These are phyloP conservation scores for Eustalomyia histrio DNA, from an alignment of 2,888 invertebrate genomes.

Conservation along the genomic window DNA sequence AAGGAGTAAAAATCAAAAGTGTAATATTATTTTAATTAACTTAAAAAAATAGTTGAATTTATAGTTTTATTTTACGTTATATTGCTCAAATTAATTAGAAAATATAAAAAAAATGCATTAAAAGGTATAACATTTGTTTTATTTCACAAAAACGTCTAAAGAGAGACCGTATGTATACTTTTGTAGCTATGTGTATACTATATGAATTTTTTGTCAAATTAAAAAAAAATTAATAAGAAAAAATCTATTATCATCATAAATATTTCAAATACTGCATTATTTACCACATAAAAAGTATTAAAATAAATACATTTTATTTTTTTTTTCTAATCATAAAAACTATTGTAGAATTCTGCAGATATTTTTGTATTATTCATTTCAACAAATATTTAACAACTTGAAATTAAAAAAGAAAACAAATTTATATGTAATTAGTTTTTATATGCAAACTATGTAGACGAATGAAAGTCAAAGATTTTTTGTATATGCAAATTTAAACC, in stretches of 20 bases:
- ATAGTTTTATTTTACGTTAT: too few species aligned
- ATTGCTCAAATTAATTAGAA: too few species aligned
- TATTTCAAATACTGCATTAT: slow-evolving; percentile 56
- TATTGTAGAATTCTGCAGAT: slow-evolving; percentile 56
- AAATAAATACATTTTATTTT: slow-evolving; percentile 47
- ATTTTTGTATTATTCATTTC: slow-evolving; percentile 34
- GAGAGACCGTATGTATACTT: too few species aligned
- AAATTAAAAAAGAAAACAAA: slow-evolving; percentile 40
- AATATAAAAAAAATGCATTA: too few species aligned
- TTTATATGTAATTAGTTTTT: slow-evolving; percentile 63
- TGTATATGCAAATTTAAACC: slow-evolving; percentile 43
- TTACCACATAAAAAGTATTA: slow-evolving; percentile 55
- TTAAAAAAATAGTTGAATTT: too few species aligned
- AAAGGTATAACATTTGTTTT: too few species aligned
- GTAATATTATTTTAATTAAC: too few species aligned
- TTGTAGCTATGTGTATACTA: too few species aligned
- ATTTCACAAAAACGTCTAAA: too few species aligned
- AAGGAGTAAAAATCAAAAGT: too few species aligned
- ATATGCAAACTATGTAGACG: slow-evolving; percentile 51
- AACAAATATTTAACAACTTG: slow-evolving; percentile 58
- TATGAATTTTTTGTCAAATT: neutral
- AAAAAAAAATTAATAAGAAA: slow-evolving; percentile 1
- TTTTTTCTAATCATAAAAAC: slow-evolving; percentile 9
- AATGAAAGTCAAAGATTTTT: neutral
- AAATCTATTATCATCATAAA: slow-evolving; percentile 37